A percentile compares a stretch with the other conserved stretches of the same genome.
phyloP scores from a whole-genome alignment of 2,797 vertebrate genomes.

The Microchirus variegatus region DNA sequence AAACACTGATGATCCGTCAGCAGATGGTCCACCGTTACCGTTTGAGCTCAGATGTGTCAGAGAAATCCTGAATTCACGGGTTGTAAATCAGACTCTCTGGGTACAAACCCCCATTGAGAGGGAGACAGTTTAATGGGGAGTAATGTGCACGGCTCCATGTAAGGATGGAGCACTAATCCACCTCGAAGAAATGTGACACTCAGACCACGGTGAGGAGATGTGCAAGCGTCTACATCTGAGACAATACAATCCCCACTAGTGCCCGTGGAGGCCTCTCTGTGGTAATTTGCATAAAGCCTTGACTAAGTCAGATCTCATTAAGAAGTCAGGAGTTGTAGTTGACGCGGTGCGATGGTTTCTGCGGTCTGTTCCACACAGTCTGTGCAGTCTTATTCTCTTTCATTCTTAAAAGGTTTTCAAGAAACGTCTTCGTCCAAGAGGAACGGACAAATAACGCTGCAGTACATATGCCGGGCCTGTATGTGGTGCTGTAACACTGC shows the following conservation, averaged over 20 bases:
- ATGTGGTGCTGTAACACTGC: too few relatives aligned
- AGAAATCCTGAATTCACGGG: slow-evolving; percentile 52
- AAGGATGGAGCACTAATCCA: slow-evolving; percentile 70
- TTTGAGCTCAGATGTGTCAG: slow-evolving; percentile 41
- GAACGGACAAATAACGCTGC: too few relatives aligned
- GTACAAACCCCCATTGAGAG: slow-evolving; percentile 70
- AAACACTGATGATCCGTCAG: slow-evolving; percentile 5
- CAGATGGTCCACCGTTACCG: slow-evolving; percentile 61
- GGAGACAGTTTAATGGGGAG: slow-evolving; percentile 77
- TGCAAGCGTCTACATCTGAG: slow-evolving; percentile 43
- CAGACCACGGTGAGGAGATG: slow-evolving; percentile 35
- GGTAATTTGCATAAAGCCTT: slow-evolving; percentile 56
- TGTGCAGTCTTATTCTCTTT: too few relatives aligned
- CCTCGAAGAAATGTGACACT: slow-evolving; percentile 70
- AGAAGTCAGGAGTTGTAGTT: slow-evolving; percentile 25
- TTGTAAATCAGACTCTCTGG: slow-evolving; percentile 74
- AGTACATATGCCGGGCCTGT: too few relatives aligned
- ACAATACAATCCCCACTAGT: slow-evolving; percentile 18
- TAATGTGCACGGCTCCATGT: slow-evolving; percentile 68
- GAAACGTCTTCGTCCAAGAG: too few relatives aligned
- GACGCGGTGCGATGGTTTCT: too few relatives aligned
- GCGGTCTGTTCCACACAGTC: too few relatives aligned
- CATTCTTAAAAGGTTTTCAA: too few relatives aligned
- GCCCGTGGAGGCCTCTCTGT: slow-evolving; percentile 25
- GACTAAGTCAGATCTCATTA: slow-evolving; percentile 43